These are phyloP conservation scores for Phortica variegata DNA, from an alignment of 1,140 invertebrate genomes.

Conservation along the genomic window DNA sequence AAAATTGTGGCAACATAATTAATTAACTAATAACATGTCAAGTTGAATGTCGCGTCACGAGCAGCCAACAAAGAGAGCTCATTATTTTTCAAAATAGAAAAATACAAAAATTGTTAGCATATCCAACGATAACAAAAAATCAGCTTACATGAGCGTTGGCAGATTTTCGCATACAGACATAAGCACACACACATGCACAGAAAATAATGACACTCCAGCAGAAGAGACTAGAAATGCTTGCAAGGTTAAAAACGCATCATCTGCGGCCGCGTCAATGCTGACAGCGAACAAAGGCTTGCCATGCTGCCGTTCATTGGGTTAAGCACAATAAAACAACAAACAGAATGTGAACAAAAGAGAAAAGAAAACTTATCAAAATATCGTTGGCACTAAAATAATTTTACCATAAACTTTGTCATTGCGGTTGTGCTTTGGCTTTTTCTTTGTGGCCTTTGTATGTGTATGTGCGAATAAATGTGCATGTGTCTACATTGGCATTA, in stretches of 20 bases:
- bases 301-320: too few relatives aligned
- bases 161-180: too few relatives aligned
- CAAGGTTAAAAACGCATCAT: constrained; percentile 53
- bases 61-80: constrained; percentile 17
- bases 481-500: constrained; percentile 36
- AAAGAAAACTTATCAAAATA: constrained; percentile 27
- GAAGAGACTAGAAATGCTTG: too few relatives aligned
- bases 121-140: too few relatives aligned
- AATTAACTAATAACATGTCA: constrained; percentile 32
- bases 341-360: constrained; percentile 12
- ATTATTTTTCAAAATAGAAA: constrained; percentile 36
- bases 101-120: constrained; percentile 2
- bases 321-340: too few relatives aligned
- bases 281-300: too few relatives aligned
- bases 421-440: background rate
- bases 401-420: background rate
- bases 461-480: background rate
- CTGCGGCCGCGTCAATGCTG: too few relatives aligned
- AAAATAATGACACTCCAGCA: too few relatives aligned
- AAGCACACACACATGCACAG: too few relatives aligned
- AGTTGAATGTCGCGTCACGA: background rate
- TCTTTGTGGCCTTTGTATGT: constrained; percentile 1
- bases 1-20: too few relatives aligned
- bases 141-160: too few relatives aligned
- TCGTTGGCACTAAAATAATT: constrained; percentile 21